These are phyloP conservation scores for Lingula anatina DNA, from an alignment of 2,888 invertebrate species.

Conservation along the genomic window DNA sequence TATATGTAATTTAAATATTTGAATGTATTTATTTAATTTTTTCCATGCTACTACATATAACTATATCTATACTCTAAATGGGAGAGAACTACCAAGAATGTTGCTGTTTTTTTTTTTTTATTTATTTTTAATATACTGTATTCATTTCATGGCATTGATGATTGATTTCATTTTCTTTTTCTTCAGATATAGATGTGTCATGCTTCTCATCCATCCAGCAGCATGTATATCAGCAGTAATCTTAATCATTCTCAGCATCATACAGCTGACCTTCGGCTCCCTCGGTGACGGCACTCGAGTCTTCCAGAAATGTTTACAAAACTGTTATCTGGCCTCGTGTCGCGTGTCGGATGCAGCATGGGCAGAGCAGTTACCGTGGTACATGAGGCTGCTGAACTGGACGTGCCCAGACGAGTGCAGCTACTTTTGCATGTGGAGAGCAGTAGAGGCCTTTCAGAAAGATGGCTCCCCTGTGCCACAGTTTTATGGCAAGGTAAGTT, in stretches of 20 bases:
- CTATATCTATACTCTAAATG: too few relatives aligned
- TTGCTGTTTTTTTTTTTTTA: too few relatives aligned
- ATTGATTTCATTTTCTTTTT: too few relatives aligned
- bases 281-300: slow-evolving; percentile 32
- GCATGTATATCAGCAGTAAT: too few relatives aligned
- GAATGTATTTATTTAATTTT: too few relatives aligned
- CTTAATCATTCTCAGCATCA: background rate
- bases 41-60: too few relatives aligned
- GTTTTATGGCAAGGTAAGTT: slow-evolving; percentile 84
- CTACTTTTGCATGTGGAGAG: slow-evolving; percentile 90
- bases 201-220: too few relatives aligned
- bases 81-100: too few relatives aligned
- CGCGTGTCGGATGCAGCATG: background rate
- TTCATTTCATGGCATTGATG: too few relatives aligned
- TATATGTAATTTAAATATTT: too few relatives aligned
- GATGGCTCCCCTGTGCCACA: slow-evolving; percentile 74
- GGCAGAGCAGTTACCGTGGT: background rate
- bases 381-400: slow-evolving; percentile 59
- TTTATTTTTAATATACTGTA: too few relatives aligned
- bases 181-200: too few relatives aligned
- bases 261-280: slow-evolving; percentile 12
- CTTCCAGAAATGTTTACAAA: slow-evolving; percentile 25
- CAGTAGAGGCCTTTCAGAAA: slow-evolving; percentile 70
- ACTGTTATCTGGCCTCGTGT: slow-evolving; percentile 10
- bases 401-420: slow-evolving; percentile 81